Conservation (phyloP, 2,797 vertebrate species). For the Syncerus caffer region DNA sequence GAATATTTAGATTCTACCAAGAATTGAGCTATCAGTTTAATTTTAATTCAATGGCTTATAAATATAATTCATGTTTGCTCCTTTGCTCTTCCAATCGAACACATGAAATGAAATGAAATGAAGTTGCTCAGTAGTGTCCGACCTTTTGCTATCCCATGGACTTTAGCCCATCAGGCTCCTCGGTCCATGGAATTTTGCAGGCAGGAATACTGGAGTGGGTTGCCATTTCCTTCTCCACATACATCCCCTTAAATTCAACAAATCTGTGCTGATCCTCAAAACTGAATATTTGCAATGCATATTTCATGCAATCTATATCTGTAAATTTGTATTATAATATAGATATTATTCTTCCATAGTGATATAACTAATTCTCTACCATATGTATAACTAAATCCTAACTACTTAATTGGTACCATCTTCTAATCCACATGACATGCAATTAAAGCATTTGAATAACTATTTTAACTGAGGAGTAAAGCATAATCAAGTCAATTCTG, state of each 20-base stretch:
- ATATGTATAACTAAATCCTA: conserved; percentile 68
- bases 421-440: conserved; percentile 72
- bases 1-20: background rate
- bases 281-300: conserved; percentile 52
- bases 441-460: conserved; percentile 76
- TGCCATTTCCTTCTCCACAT: too few relatives aligned
- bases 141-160: too few relatives aligned
- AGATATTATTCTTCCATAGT: conserved; percentile 21
- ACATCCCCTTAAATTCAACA: background rate
- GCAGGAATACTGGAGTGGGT: too few relatives aligned
- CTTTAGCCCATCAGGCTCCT: too few relatives aligned
- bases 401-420: conserved; percentile 77
- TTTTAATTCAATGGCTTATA: background rate
- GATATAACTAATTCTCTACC: conserved; percentile 28
- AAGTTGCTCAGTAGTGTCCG: too few relatives aligned
- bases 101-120: background rate
- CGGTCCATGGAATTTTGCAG: too few relatives aligned
- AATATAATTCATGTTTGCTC: background rate
- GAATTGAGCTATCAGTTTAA: background rate
- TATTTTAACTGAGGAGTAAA: conserved; percentile 78
- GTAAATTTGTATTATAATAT: conserved; percentile 43
- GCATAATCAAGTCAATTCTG: conserved; percentile 72
- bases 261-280: background rate
- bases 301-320: background rate
- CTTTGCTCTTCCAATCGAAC: background rate